Base-by-base conservation (phyloP, 1,140 invertebrate species). In the Trichonephila inaurata region DNA sequence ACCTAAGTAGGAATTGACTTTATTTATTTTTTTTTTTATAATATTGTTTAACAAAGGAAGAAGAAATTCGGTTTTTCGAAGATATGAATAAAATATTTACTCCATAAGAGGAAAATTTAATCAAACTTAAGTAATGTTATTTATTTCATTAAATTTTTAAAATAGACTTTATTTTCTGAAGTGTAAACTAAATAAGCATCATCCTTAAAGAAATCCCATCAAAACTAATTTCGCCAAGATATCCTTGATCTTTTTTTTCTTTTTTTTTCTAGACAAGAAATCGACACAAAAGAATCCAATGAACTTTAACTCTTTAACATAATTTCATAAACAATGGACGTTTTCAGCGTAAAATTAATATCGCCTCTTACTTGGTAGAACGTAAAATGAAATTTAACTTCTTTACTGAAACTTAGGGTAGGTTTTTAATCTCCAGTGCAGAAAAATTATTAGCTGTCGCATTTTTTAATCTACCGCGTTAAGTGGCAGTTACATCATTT, bases 391-490 rank as follows among this genome's bases (percentile, higher is more conserved):
- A 64, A 85, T 85, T 85, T 85, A 85, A 64, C 61, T 64, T n/a
- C 33, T 64, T 40, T 21, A 62, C 62, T 40, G 16, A 88, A 88
- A 64, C 60, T 64, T 7, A 14, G 33, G 64, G 61, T 18, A 40
- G 64, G 86, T 40, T 62, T 88, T 88, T 66, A 64, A 88, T 88
- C 86, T 88, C 86, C 58, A 1, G 10, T 3, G 33, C 19, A 62
- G 85, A 88, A 88, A 88, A 88, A 88, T 64, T 88, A 64, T 64
- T 64, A 64, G 44, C 64, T 58, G 44, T 89, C 58, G 19, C 14
- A 24, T 89, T 89, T 89, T 89, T 72, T 72, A 89, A 72, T 77
- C 64, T 77, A 58, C 33, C 44, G 21, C 66, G 69, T 89, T 89
- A 89, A 89, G 62, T 72, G 88, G 88, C 44, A 69, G 44, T 60